A percentile compares a stretch with the other conserved stretches of the same genome.
Evolutionary conservation across 2,888 invertebrate genomes (phyloP).

Genomic region (Linyphia triangularis): DNA sequence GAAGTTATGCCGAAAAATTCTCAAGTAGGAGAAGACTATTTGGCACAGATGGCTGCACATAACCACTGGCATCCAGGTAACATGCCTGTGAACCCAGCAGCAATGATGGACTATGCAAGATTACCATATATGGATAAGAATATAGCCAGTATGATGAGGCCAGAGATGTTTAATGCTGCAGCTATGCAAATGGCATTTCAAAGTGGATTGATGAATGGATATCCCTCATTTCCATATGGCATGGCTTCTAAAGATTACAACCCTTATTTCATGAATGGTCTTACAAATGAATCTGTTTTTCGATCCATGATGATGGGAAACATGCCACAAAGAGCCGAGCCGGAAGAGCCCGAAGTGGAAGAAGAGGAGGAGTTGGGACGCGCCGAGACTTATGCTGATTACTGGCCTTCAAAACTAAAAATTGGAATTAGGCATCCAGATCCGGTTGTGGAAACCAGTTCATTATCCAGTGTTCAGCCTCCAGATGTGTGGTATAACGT

Average conservation of each 20-base stretch:
- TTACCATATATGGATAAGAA: conserved; percentile 67
- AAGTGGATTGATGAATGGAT: conserved; percentile 62
- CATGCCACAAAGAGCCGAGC: conserved; percentile 67
- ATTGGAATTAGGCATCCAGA: conserved; percentile 98
- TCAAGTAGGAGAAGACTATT: conserved; percentile 28
- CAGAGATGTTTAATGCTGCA: conserved; percentile 55
- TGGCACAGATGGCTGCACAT: conserved; percentile 6
- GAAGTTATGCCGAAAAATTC: conserved; percentile 22
- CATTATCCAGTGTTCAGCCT: conserved; percentile 96
- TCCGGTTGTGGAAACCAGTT: conserved; percentile 98
- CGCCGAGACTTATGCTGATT: conserved; percentile 98
- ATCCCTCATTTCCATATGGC: conserved; percentile 39
- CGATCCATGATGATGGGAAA: conserved; percentile 57
- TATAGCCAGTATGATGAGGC: conserved; percentile 61
- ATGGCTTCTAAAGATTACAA: conserved; percentile 50
- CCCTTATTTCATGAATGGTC: conserved; percentile 68
- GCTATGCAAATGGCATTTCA: conserved; percentile 51
- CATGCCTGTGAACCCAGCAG: conserved; percentile 19
- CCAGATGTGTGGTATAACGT: conserved; percentile 91
- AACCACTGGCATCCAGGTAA: conserved; percentile 37
- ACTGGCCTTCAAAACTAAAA: conserved; percentile 98
- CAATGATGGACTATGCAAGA: conserved; percentile 58
- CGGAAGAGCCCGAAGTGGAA: conserved; percentile 86
- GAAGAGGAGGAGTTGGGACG: conserved; percentile 98
- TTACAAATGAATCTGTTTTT: conserved; percentile 59